Base-by-base conservation (phyloP, 1,140 invertebrate genomes). In the Drosophila lacteicornis region DNA sequence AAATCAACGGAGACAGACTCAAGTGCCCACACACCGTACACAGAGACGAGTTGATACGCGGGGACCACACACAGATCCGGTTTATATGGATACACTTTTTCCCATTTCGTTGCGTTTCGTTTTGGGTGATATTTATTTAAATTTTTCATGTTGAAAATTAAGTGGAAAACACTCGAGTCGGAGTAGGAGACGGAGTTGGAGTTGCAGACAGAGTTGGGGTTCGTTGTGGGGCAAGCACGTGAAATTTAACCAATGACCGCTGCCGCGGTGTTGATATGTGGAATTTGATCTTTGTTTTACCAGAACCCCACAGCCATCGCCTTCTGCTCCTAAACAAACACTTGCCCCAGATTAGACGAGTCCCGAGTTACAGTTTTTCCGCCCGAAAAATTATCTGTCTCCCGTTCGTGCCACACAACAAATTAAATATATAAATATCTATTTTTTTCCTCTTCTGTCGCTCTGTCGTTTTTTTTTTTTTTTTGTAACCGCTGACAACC, bases 141-240 rank as follows among this genome's bases (percentile, higher is more conserved):
- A 88, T 79, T 79, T 85, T 84, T 80, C 73, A 88, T 88, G 85
- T 79, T 68, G 57, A 56, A 81, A 79, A 88, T 82, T 90, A 90
- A 88, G 86, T 90, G 85, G 85, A 90, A 88, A 88, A 79, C 85
- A 88, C 84, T 88, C 61, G 47, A 53, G 49, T 60, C 51, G 65
- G 65, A 69, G 60, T 38, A 45, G 51, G 57, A 55, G 33, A 19
- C 9, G 42, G 63, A 63, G 67, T 13, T 63, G 57, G 40, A 65
- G 56, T 13, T 50, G 63, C 17, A 13, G 46, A 22, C 36, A 17
- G 17, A 55, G 33, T 55, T 56, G 53, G 53, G 38, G 53, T 56
- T 42, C 33, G 56, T 47, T 45, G 46, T 60, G 36, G 80, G 61
- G 33, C 33, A 12, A 36, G 82, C 82, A 82, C 82, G 82, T 86